phyloP scores from a whole-genome alignment of 2,113 vertebrate genomes.

The Sprattus sprattus region DNA sequence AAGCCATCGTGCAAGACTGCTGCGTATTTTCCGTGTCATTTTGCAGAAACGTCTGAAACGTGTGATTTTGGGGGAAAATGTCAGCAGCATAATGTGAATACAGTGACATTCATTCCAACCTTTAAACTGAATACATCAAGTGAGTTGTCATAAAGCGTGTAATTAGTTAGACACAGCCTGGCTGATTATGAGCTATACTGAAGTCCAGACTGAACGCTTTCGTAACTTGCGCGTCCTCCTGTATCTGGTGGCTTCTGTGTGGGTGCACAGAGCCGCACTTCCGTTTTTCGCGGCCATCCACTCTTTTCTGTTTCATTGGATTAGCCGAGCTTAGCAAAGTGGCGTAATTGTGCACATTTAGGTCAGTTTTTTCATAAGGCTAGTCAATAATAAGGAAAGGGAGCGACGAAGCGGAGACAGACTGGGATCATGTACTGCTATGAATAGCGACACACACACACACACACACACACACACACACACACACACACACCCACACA shows the following conservation, averaged over 20 bases:
- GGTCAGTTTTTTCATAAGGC: constrained; percentile 27
- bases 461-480: neutral
- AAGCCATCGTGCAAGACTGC: neutral
- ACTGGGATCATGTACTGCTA: neutral
- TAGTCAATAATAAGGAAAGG: constrained; percentile 1
- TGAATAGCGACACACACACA: neutral
- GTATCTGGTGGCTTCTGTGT: neutral
- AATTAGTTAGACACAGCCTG: neutral
- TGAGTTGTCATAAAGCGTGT: neutral
- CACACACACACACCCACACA: neutral
- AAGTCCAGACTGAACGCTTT: neutral
- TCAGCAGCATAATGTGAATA: constrained; percentile 19
- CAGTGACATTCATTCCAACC: neutral
- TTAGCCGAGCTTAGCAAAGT: neutral
- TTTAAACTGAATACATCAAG: constrained; percentile 8
- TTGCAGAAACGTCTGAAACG: neutral
- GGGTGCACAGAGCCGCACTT: neutral
- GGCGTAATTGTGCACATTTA: constrained; percentile 31
- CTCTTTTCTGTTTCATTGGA: neutral
- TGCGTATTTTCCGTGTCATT: neutral
- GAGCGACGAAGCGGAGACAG: neutral
- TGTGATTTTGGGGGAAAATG: constrained; percentile 7
- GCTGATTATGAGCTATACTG: neutral
- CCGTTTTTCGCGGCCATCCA: neutral
- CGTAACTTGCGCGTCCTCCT: neutral